Base-by-base conservation (phyloP, 2,797 vertebrate genomes). In the Neoniphon sammara region DNA sequence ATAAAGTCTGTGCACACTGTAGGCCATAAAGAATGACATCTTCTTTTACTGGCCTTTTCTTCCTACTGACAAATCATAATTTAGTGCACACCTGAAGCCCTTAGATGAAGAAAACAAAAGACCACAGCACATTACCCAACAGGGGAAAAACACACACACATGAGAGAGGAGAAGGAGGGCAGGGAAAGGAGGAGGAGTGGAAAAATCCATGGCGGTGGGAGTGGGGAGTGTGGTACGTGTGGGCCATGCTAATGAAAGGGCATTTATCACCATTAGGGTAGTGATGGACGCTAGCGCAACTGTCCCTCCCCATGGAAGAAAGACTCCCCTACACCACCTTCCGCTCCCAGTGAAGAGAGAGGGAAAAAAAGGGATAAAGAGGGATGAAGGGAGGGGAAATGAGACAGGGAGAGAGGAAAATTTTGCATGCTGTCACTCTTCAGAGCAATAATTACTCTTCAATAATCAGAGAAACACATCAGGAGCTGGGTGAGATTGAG, bases 181-280 rank as follows among this genome's bases (percentile, higher is more conserved):
- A 42, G 12, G 12, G 39, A 14, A 42, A 15, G 5, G 50, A 31
- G 46, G 8, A 57, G 62, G n/a, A 39, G 23, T 66, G 27, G 10
- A 20, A 66, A 60, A 75, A 70, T 73, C 70, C 46, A 68, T 54
- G 66, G 36, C 0, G 0, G 78, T 36, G 59, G 54, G 46, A 66
- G 64, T 25, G 57, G 17, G 27, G 71, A 59, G 56, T 2, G 1
- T 55, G 52, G 49, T 70, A 75, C 50, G 65, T 66, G 80, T 65
- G 47, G 64, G 42, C 69, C 66, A 85, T 89, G 62, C 66, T 83
- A 85, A 89, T 88, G 85, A 86, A 70, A 78, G 66, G 66, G 63
- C 74, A 92, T 92, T 89, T 78, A 89, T 93, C 89, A 91, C 81
- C 65, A 91, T 91, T 92, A 91, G 73, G 57, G 72, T 61, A 57